Conservation (phyloP, 2,888 invertebrate species). For the Serripes groenlandicus region DNA sequence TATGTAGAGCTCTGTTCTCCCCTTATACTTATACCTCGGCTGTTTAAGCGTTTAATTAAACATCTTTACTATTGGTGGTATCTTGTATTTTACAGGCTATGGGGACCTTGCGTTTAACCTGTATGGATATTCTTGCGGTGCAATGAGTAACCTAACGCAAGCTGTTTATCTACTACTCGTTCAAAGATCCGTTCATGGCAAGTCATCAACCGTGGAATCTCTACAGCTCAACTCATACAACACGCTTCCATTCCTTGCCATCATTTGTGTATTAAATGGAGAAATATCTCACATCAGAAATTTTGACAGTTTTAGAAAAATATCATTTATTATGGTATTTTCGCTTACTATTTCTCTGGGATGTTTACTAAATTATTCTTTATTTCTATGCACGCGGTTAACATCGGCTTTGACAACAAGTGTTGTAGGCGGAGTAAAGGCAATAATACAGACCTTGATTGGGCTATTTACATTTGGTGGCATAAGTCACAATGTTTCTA, state of each 20-base stretch:
- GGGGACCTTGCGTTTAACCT: conserved; percentile 86
- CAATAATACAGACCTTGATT: conserved; percentile 86
- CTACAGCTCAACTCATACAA: conserved; percentile 86
- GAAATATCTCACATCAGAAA: conserved; percentile 72
- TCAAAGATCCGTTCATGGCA: conserved; percentile 84
- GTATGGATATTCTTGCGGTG: conserved; percentile 85
- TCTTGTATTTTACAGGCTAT: conserved; percentile 82
- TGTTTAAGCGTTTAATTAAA: too few relatives aligned
- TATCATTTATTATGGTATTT: conserved; percentile 83
- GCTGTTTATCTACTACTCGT: conserved; percentile 87
- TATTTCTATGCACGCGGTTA: conserved; percentile 87
- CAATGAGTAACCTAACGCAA: conserved; percentile 86
- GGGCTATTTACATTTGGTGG: conserved; percentile 87
- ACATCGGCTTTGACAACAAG: conserved; percentile 87
- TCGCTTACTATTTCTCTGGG: conserved; percentile 82
- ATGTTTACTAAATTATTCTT: conserved; percentile 86
- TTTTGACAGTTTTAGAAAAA: conserved; percentile 58
- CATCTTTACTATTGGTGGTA: too few relatives aligned
- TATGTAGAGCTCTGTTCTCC: too few relatives aligned
- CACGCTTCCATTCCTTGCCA: conserved; percentile 84
- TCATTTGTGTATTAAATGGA: conserved; percentile 75
- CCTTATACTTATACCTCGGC: too few relatives aligned
- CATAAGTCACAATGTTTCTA: conserved; percentile 83
- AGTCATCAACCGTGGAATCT: conserved; percentile 84
- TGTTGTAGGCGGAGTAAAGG: conserved; percentile 86